Conservation (phyloP, 2,888 invertebrate genomes). For the Oscheius sp. region DNA sequence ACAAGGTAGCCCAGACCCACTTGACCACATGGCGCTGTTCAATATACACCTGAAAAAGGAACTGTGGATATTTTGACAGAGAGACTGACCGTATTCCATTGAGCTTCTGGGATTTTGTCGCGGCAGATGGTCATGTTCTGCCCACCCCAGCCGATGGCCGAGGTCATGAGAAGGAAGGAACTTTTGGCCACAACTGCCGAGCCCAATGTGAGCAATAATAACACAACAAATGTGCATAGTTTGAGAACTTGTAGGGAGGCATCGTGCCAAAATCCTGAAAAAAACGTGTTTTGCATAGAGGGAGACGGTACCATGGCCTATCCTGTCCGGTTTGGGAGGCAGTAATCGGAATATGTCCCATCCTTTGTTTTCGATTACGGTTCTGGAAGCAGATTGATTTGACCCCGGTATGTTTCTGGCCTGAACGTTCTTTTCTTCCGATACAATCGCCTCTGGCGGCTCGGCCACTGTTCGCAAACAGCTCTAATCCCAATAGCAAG, state of each 20-base stretch:
- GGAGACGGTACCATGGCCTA: slow-evolving; percentile 59
- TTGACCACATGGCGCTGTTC: slow-evolving; percentile 70
- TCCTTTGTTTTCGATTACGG: slow-evolving; percentile 76
- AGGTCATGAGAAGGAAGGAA: slow-evolving; percentile 72
- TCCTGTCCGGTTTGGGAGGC: slow-evolving; percentile 77
- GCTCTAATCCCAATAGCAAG: slow-evolving; percentile 19
- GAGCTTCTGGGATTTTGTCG: slow-evolving; percentile 68
- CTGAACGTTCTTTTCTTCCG: background rate
- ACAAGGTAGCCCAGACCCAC: slow-evolving; percentile 75
- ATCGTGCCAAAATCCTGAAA: slow-evolving; percentile 71
- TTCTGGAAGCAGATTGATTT: slow-evolving; percentile 45
- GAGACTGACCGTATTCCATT: slow-evolving; percentile 55
- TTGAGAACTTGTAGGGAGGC: slow-evolving; percentile 73
- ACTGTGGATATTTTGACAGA: background rate
- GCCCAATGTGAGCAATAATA: slow-evolving; percentile 67
- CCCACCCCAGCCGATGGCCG: slow-evolving; percentile 71
- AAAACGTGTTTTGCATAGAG: background rate
- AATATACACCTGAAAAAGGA: slow-evolving; percentile 50
- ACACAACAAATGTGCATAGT: slow-evolving; percentile 70
- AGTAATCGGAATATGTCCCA: slow-evolving; percentile 87
- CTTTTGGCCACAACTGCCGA: slow-evolving; percentile 67
- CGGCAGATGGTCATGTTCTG: slow-evolving; percentile 71
- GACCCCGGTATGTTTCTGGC: too few species aligned
- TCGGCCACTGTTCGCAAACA: slow-evolving; percentile 11
- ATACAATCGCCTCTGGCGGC: slow-evolving; percentile 13